phyloP scores from a whole-genome alignment of 2,888 invertebrate genomes.

The Pinctada fucata region DNA sequence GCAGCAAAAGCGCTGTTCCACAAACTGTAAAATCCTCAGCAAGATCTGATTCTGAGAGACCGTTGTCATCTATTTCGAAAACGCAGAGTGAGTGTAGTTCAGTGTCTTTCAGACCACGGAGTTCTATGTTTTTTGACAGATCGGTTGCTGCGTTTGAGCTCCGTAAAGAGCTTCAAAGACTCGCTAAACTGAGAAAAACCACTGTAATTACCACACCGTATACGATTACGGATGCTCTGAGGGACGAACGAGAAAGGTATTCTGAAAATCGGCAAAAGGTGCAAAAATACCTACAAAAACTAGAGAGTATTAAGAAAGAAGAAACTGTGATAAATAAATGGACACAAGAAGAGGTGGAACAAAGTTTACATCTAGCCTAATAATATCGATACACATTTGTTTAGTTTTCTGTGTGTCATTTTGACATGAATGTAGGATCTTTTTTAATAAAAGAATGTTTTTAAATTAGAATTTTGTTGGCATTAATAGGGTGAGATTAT shows the following conservation, averaged over 20 bases:
- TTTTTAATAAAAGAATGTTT: no score
- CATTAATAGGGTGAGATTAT: no score
- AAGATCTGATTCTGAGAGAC: background rate
- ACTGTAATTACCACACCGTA: slow-evolving; percentile 34
- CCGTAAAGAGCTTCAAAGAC: slow-evolving; percentile 44
- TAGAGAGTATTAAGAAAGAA: slow-evolving; percentile 42
- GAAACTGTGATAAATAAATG: slow-evolving; percentile 42
- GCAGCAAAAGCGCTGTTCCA: slow-evolving; percentile 46
- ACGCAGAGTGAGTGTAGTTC: background rate
- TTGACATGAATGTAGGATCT: no score
- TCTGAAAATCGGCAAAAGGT: slow-evolving; percentile 45
- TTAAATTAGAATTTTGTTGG: no score
- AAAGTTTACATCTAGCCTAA: background rate
- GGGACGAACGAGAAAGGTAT: slow-evolving; percentile 43
- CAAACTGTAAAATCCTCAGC: background rate
- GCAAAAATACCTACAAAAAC: slow-evolving; percentile 41
- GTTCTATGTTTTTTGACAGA: slow-evolving; percentile 47
- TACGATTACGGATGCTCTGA: slow-evolving; percentile 43
- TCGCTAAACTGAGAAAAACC: slow-evolving; percentile 42
- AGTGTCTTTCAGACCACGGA: background rate
- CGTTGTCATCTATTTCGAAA: background rate
- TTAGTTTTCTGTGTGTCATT: no score
- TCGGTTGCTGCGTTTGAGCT: slow-evolving; percentile 52
- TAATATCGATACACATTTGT: no score
- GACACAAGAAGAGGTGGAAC: slow-evolving; percentile 33